Percentiles rank a stretch among this genome's conserved stretches.
Conservation (phyloP, 1,140 invertebrate species). For the Aplysia californica region DNA sequence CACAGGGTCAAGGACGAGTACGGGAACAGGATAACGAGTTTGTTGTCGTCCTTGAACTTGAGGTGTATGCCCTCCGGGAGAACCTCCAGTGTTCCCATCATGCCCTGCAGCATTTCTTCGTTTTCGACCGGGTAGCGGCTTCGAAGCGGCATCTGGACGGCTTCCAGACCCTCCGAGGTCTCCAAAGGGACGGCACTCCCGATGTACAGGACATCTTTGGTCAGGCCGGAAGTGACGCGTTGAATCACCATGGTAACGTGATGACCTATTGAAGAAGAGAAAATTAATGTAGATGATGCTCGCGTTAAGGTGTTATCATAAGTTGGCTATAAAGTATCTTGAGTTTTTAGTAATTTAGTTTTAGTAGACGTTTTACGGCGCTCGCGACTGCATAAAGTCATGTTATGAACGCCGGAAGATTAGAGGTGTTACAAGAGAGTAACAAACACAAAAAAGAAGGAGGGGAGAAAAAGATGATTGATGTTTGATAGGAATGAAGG, state of each 20-base stretch:
- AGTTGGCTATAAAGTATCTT: too few species aligned
- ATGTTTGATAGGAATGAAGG: too few species aligned
- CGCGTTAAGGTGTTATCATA: too few species aligned
- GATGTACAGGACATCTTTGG: slow-evolving; percentile 95
- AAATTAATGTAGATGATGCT: too few species aligned
- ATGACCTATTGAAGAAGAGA: too few species aligned
- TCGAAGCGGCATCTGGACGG: slow-evolving; percentile 95
- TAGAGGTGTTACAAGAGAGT: too few species aligned
- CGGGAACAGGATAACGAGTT: slow-evolving; percentile 95
- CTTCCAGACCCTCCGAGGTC: slow-evolving; percentile 94
- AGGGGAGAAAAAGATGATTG: too few species aligned
- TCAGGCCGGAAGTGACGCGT: slow-evolving; percentile 27
- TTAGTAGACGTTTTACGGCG: too few species aligned
- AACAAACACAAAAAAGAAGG: too few species aligned
- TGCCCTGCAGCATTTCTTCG: slow-evolving; percentile 50
- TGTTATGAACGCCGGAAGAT: too few species aligned
- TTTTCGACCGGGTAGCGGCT: slow-evolving; percentile 81
- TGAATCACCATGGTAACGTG: slow-evolving; percentile 46
- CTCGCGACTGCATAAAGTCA: too few species aligned
- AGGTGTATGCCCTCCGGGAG: slow-evolving; percentile 96
- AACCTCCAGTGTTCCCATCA: slow-evolving; percentile 81
- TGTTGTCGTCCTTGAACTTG: slow-evolving; percentile 96
- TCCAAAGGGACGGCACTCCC: slow-evolving; percentile 97
- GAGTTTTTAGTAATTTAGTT: too few species aligned
- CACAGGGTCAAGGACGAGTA: slow-evolving; percentile 97